Base-by-base conservation (phyloP, 1,140 invertebrate species). In the Cydia pomonella region DNA sequence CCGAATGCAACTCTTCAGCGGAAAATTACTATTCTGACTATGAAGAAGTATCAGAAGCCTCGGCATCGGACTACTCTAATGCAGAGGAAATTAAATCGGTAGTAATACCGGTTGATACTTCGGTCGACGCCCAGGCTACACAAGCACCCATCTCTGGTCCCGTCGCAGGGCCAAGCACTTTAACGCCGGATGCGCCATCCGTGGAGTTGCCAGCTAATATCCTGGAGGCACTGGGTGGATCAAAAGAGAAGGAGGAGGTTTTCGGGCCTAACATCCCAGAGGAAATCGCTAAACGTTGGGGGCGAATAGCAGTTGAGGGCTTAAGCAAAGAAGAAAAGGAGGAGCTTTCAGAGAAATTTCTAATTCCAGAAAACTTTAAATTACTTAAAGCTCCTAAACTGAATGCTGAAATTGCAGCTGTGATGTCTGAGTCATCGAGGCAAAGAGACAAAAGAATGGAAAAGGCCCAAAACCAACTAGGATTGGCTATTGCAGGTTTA, bases 231-330 rank as follows among this genome's bases (percentile, higher is more conserved):
- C 18, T 75, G 12, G 74, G 74, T 10, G 74, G 47, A 16, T 9
- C 74, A 25, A 75, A 75, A 59, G 74, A 13, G 6, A 75, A 71
- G 18, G 74, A 59, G 5, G 74, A 75, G 29, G 12, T 21, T 21
- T 71, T 75, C n/a, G 74, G 74, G 2, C 74, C 74, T 0, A 71
- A 75, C 27, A 59, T 71, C 13, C 64, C 25, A 33, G 74, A 75
- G 2, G 74, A 75, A 27, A 53, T 75, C 21, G 25, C 74, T 71
- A 59, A 75, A 75, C 74, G 74, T 38, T 75, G 74, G 74, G 74
- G 74, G 7, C 63, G 74, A 10, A 25, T 75, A 38, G 6, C 53
- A 13, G 64, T 75, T 9, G 74, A 75, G 18, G 74, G 74, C 1
- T 16, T 75, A 4, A 21, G 18, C n/a, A 74, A 74, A n/a, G 73